These are phyloP conservation scores for Alces alces DNA, from an alignment of 2,113 vertebrate genomes.

Conservation along the genomic window DNA sequence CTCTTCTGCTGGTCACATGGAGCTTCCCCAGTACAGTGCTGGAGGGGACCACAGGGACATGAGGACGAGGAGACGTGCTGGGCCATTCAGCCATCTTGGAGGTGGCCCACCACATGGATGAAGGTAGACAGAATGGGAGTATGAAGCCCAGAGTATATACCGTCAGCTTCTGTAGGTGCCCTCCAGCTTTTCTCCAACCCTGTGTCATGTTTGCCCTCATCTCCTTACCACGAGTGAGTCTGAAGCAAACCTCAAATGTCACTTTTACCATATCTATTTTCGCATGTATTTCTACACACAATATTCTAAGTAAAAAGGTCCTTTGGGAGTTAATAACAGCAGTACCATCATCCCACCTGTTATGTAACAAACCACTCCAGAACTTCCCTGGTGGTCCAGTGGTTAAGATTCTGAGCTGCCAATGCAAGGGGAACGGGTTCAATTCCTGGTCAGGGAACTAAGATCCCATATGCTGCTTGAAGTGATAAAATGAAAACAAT, in stretches of 20 bases:
- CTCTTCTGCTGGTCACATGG: no score
- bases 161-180: accelerated
- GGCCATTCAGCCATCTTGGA: not conserved
- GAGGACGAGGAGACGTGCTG: not conserved
- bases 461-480: not conserved
- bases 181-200: not conserved
- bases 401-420: not conserved
- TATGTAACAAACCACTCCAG: not conserved
- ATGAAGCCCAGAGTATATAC: not conserved
- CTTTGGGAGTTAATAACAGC: not conserved
- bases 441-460: not conserved
- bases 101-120: not conserved
- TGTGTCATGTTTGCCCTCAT: not conserved
- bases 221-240: not conserved
- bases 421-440: not conserved
- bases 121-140: not conserved
- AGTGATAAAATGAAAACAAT: not conserved
- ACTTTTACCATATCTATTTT: no score
- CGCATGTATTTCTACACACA: not conserved
- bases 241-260: not conserved
- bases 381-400: not conserved
- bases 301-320: not conserved
- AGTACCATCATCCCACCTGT: not conserved
- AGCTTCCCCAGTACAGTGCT: not conserved
- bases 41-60: accelerated